Percentiles rank a stretch among this genome's conserved stretches.
Evolutionary conservation across 2,888 invertebrate genomes (phyloP).

Genomic region (Eupithecia tripunctaria): DNA sequence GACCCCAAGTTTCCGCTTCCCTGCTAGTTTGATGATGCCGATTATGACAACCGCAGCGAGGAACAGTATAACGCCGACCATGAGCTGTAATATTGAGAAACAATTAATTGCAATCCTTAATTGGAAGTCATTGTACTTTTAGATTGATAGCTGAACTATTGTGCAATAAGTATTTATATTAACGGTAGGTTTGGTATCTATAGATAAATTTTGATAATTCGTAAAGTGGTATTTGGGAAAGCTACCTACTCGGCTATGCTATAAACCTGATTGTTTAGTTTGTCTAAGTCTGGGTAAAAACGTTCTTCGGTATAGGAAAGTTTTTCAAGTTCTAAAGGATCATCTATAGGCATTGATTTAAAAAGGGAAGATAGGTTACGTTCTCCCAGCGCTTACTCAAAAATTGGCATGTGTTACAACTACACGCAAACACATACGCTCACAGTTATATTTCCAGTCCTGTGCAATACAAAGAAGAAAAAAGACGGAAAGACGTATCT

Average conservation of each 20-base stretch:
- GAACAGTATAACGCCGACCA: constrained; percentile 78
- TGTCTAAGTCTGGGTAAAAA: neutral
- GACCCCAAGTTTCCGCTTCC: constrained; percentile 79
- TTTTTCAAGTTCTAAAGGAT: no score
- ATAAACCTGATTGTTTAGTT: no score
- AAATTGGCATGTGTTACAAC: no score
- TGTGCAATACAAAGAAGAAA: no score
- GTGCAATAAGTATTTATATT: neutral
- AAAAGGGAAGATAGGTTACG: no score
- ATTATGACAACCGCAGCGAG: constrained; percentile 70
- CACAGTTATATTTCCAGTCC: no score
- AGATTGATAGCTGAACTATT: neutral
- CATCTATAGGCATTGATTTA: no score
- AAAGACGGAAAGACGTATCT: no score
- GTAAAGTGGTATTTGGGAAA: neutral
- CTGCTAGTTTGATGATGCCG: constrained; percentile 69
- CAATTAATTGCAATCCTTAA: constrained; percentile 26
- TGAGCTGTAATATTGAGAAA: constrained; percentile 61
- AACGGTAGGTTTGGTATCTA: neutral
- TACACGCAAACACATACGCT: no score
- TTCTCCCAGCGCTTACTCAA: no score
- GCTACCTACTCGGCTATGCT: no score
- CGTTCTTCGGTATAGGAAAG: neutral
- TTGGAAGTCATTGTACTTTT: constrained; percentile 12
- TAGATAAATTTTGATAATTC: neutral